These are phyloP conservation scores for Stichopus horrens DNA, from an alignment of 53 echinoderm and acorn worm genomes.

Conservation along the genomic window DNA sequence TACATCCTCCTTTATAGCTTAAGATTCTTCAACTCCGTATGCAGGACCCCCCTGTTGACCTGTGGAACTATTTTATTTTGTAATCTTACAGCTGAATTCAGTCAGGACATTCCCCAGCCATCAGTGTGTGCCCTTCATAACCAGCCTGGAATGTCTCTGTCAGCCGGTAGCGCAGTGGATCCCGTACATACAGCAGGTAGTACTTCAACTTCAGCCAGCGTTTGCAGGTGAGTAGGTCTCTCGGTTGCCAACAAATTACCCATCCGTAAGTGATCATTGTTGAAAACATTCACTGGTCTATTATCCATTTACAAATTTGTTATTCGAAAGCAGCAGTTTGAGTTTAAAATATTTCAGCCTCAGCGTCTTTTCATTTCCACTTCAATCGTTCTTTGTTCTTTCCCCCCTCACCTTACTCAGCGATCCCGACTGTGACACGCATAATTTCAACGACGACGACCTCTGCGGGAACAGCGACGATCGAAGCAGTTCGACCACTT, in stretches of 20 bases:
- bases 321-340: too few species aligned
- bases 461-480: slow-evolving; percentile 85
- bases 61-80: neutral
- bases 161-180: slow-evolving; percentile 40
- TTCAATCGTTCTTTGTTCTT: neutral
- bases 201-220: slow-evolving; percentile 92
- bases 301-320: too few species aligned
- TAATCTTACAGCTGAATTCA: neutral
- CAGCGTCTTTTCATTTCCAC: neutral
- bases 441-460: slow-evolving; percentile 82
- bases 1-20: neutral
- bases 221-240: slow-evolving; percentile 73
- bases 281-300: too few species aligned
- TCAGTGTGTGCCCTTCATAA: slow-evolving; percentile 53
- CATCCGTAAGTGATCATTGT: too few species aligned
- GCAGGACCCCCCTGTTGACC: too few species aligned
- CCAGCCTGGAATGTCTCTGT: slow-evolving; percentile 27
- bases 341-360: neutral
- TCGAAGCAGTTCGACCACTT: slow-evolving; percentile 72
- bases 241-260: too few species aligned
- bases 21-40: neutral
- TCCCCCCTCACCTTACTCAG: slow-evolving; percentile 42
- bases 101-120: slow-evolving; percentile 27
- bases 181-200: slow-evolving; percentile 76
- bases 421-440: slow-evolving; percentile 91